Evolutionary conservation across 2,888 invertebrate genomes (phyloP).

Genomic region (Automeris io): DNA sequence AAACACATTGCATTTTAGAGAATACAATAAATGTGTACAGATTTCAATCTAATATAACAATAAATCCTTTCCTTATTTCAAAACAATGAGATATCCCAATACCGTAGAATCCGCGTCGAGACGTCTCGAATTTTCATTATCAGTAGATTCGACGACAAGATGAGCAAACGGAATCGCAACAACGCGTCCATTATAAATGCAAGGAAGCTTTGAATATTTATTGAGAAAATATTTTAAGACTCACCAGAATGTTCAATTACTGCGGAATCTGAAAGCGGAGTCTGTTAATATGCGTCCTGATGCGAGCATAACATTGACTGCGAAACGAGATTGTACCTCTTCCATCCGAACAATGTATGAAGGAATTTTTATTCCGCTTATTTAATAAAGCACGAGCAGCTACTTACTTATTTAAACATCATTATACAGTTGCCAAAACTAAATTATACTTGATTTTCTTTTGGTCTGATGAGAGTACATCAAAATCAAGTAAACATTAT

Average conservation of each 20-base stretch:
- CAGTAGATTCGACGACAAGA: conserved; percentile 12
- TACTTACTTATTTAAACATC: too few species aligned
- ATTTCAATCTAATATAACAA: background rate
- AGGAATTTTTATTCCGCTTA: conserved; percentile 21
- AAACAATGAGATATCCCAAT: conserved; percentile 6
- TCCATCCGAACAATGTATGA: conserved; percentile 29
- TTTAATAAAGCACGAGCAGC: conserved; percentile 12
- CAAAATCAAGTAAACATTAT: too few species aligned
- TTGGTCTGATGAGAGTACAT: too few species aligned
- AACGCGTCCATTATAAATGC: conserved; percentile 43
- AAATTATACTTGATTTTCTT: too few species aligned
- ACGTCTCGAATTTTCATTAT: conserved; percentile 19
- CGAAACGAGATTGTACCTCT: conserved; percentile 39
- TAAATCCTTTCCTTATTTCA: conserved; percentile 6
- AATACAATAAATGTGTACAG: too few species aligned
- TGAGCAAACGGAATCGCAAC: conserved; percentile 13
- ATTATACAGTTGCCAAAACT: too few species aligned
- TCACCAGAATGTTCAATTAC: conserved; percentile 56
- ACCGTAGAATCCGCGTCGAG: conserved; percentile 15
- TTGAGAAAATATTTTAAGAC: conserved; percentile 47
- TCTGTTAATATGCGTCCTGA: conserved; percentile 32
- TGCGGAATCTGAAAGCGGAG: conserved; percentile 38
- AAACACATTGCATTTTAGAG: too few species aligned
- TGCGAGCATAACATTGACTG: conserved; percentile 33
- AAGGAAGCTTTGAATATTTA: conserved; percentile 30